Conservation (phyloP, 2,888 invertebrate species). For the Galerucella pusilla region DNA sequence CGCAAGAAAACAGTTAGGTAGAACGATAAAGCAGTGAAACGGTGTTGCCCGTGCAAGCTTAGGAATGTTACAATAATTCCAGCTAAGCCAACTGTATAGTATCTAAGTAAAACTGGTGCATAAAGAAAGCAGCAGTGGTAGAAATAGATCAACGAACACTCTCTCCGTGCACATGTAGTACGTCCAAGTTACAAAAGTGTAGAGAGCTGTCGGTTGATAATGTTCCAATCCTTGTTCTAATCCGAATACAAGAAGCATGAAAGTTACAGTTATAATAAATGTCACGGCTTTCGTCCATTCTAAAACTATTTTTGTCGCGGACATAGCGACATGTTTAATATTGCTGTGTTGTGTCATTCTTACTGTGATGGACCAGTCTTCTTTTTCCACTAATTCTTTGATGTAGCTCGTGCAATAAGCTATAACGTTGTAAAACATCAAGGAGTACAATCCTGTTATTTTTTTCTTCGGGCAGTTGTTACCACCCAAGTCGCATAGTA, state of each 20-base stretch:
- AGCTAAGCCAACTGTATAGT: conserved; percentile 71
- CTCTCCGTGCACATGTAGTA: conserved; percentile 80
- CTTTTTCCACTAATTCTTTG: conserved; percentile 77
- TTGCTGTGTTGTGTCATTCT: conserved; percentile 76
- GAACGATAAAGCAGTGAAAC: conserved; percentile 69
- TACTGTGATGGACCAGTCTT: conserved; percentile 82
- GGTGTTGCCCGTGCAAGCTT: conserved; percentile 69
- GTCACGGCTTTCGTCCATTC: conserved; percentile 87
- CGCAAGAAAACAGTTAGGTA: conserved; percentile 77
- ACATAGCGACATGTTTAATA: conserved; percentile 83
- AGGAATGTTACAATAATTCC: conserved; percentile 69
- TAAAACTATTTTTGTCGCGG: conserved; percentile 82
- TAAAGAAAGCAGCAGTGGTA: conserved; percentile 71
- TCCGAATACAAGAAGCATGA: conserved; percentile 79
- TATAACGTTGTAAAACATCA: conserved; percentile 85
- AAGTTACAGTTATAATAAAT: conserved; percentile 81
- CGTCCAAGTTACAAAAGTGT: conserved; percentile 74
- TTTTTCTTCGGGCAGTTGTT: conserved; percentile 63
- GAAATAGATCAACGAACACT: conserved; percentile 76
- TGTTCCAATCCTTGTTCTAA: conserved; percentile 80
- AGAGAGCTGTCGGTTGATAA: conserved; percentile 76
- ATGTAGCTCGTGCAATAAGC: conserved; percentile 82
- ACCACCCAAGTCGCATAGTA: conserved; percentile 67
- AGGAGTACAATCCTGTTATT: conserved; percentile 78
- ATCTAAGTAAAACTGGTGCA: conserved; percentile 74